phyloP scores from a whole-genome alignment of 2,888 invertebrate genomes.

The Drosophila stalkeri region DNA sequence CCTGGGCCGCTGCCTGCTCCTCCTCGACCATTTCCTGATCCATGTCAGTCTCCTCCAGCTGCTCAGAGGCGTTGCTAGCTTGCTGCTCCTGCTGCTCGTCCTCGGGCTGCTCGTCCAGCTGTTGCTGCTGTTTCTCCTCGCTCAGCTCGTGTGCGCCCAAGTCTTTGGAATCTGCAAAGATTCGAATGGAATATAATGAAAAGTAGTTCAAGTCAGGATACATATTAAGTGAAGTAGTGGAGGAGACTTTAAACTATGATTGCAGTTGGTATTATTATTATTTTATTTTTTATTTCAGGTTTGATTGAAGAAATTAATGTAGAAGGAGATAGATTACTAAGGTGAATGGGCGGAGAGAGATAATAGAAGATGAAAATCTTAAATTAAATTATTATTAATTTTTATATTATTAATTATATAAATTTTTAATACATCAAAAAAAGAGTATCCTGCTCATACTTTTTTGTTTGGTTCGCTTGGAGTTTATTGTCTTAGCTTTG shows the following conservation, averaged over 20 bases:
- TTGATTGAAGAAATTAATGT: too few relatives aligned
- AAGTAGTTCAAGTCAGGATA: neutral
- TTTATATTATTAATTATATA: too few relatives aligned
- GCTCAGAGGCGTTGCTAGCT: constrained; percentile 36
- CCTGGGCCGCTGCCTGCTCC: constrained; percentile 19
- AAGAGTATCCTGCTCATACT: too few relatives aligned
- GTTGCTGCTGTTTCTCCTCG: constrained; percentile 69
- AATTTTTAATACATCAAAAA: too few relatives aligned
- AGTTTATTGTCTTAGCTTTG: too few relatives aligned
- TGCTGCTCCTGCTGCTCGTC: constrained; percentile 46
- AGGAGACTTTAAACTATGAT: neutral
- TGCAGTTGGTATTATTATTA: too few relatives aligned
- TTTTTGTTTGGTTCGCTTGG: too few relatives aligned
- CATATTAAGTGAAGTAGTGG: neutral
- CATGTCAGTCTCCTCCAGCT: constrained; percentile 55
- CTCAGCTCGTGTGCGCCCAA: constrained; percentile 79
- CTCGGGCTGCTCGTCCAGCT: constrained; percentile 51
- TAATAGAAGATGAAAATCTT: too few relatives aligned
- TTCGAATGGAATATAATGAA: neutral
- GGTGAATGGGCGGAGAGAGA: too few relatives aligned
- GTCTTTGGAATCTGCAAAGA: constrained; percentile 84
- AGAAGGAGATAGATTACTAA: too few relatives aligned
- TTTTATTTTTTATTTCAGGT: too few relatives aligned
- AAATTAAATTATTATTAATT: too few relatives aligned
- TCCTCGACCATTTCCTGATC: constrained; percentile 54